Evolutionary conservation across 2,113 vertebrate genomes (phyloP).

Genomic region (Pterocles gutturalis): DNA sequence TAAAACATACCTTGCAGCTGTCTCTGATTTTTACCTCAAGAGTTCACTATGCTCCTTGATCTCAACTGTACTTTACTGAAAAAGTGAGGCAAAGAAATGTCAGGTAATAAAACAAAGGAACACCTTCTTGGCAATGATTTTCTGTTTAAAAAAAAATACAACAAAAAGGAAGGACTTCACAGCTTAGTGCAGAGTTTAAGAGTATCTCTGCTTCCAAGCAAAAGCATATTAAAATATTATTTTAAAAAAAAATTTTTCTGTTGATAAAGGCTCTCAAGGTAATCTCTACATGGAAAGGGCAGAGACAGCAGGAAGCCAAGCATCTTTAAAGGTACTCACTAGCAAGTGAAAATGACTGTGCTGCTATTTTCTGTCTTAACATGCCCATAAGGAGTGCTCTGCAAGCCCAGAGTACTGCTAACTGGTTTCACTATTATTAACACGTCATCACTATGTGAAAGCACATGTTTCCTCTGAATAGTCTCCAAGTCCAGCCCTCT

Average conservation of each 20-base stretch:
- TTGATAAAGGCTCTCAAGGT: not conserved
- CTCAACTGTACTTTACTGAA: not conserved
- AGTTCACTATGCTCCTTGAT: not conserved
- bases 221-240: not conserved
- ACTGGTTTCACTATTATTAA: not conserved
- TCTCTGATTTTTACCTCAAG: not conserved
- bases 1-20: constrained; percentile 23
- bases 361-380: not conserved
- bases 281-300: not conserved
- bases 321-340: not conserved
- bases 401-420: not conserved
- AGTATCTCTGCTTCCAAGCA: not conserved
- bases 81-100: not conserved
- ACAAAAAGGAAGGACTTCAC: not conserved
- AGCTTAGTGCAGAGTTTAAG: not conserved
- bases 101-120: not conserved
- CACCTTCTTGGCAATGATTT: not conserved
- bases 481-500: not conserved
- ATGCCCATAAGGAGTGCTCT: not conserved
- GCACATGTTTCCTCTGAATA: not conserved
- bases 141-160: not conserved
- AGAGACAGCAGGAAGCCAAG: not conserved
- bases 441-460: not conserved
- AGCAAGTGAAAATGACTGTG: not conserved
- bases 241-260: not conserved